A percentile compares a stretch with the other conserved stretches of the same genome.
Evolutionary conservation across 2,113 vertebrate species (phyloP).

Genomic region (Lichenostomus cassidix): DNA sequence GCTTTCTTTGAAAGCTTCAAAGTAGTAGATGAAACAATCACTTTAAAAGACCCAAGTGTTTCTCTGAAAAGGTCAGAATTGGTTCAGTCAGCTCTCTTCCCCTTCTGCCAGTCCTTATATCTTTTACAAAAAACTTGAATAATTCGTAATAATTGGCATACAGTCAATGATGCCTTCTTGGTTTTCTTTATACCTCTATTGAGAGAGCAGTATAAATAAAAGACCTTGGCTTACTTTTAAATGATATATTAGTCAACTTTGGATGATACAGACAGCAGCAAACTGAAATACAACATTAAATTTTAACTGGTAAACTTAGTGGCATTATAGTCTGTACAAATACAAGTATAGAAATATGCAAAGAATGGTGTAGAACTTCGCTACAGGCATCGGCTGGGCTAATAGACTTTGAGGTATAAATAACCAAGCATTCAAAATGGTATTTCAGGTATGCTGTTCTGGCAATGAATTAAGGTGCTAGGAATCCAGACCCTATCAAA

Average conservation of each 20-base stretch:
- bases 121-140: not conserved
- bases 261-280: not conserved
- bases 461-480: not conserved
- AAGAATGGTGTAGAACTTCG: not conserved
- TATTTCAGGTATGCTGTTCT: constrained; percentile 44
- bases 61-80: not conserved
- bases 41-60: not conserved
- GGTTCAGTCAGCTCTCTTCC: not conserved
- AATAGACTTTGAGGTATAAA: not conserved
- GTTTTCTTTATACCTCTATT: not conserved
- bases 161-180: not conserved
- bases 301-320: not conserved
- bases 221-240: not conserved
- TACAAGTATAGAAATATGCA: not conserved
- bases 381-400: not conserved
- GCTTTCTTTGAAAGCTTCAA: not conserved
- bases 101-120: not conserved
- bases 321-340: not conserved
- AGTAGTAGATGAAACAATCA: not conserved
- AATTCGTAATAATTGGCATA: not conserved
- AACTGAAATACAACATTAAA: not conserved
- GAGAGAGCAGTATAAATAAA: not conserved
- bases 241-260: not conserved
- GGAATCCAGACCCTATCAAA: not conserved
- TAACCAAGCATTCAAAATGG: not conserved